Percentiles rank a stretch among this genome's conserved stretches.
phyloP scores from a whole-genome alignment of 2,888 invertebrate species.

The Ptychoptera albimana region DNA sequence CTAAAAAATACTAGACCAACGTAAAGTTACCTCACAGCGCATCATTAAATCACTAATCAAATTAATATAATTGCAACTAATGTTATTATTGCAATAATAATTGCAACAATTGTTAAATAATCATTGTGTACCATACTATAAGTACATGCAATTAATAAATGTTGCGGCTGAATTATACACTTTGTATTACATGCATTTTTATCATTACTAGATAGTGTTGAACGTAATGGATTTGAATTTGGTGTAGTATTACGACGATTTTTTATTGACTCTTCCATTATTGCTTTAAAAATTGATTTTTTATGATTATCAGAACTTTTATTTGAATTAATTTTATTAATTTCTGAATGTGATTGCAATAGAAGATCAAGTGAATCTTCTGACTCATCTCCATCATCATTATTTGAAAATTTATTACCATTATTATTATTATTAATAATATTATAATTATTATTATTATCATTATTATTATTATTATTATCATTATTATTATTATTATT shows the following conservation, averaged over 20 bases:
- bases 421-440: neutral
- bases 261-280: no score
- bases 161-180: slow-evolving; percentile 21
- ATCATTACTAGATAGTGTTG: neutral
- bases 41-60: slow-evolving; percentile 2
- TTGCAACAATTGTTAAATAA: slow-evolving; percentile 55
- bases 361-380: neutral
- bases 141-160: slow-evolving; percentile 59
- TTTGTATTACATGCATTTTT: neutral
- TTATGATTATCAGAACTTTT: neutral
- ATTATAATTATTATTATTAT: no score
- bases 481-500: neutral
- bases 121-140: slow-evolving; percentile 59
- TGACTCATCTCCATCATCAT: neutral
- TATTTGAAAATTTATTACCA: neutral
- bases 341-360: neutral
- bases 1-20: no score
- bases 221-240: neutral
- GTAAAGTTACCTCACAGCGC: no score
- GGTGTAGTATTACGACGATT: neutral
- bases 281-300: no score
- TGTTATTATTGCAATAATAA: slow-evolving; percentile 57
- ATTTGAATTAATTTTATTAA: neutral
- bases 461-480: neutral
- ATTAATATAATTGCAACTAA: slow-evolving; percentile 50